These are phyloP conservation scores for Parauchenoglanis punctatus DNA, from an alignment of 2,797 vertebrate genomes.

Conservation along the genomic window DNA sequence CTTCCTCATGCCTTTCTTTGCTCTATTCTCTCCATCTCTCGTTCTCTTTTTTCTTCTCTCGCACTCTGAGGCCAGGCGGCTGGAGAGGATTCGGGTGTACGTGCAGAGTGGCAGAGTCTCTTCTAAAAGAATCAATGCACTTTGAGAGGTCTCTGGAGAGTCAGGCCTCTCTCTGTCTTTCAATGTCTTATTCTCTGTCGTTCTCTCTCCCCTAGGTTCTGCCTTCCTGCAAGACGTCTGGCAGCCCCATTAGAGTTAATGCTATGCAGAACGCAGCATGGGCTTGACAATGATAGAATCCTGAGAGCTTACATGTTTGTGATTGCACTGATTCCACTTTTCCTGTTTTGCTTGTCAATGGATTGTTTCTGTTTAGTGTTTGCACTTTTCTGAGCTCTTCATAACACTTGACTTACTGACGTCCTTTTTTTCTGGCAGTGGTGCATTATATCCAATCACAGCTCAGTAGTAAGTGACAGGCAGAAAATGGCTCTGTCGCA, in stretches of 20 bases:
- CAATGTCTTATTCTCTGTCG: constrained; percentile 34
- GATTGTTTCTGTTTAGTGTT: constrained; percentile 52
- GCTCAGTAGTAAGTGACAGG: not conserved
- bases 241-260: constrained; percentile 53
- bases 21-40: constrained; percentile 35
- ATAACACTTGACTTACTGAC: constrained; percentile 13
- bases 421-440: not conserved
- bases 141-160: constrained; percentile 66
- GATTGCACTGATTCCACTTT: constrained; percentile 60
- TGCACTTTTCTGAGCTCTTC: not conserved
- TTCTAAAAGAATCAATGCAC: constrained; percentile 65
- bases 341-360: constrained; percentile 54
- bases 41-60: constrained; percentile 52
- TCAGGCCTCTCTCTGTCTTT: constrained; percentile 65
- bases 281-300: constrained; percentile 56
- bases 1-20: constrained; percentile 52
- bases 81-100: constrained; percentile 62
- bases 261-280: constrained; percentile 59
- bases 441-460: not conserved
- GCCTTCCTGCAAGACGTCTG: constrained; percentile 45
- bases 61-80: constrained; percentile 57
- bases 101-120: constrained; percentile 72
- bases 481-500: not conserved
- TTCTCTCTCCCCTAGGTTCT: constrained; percentile 56
- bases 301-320: constrained; percentile 49